Conservation (phyloP, 1,140 invertebrate genomes). For the Protaetia brevitarsis region DNA sequence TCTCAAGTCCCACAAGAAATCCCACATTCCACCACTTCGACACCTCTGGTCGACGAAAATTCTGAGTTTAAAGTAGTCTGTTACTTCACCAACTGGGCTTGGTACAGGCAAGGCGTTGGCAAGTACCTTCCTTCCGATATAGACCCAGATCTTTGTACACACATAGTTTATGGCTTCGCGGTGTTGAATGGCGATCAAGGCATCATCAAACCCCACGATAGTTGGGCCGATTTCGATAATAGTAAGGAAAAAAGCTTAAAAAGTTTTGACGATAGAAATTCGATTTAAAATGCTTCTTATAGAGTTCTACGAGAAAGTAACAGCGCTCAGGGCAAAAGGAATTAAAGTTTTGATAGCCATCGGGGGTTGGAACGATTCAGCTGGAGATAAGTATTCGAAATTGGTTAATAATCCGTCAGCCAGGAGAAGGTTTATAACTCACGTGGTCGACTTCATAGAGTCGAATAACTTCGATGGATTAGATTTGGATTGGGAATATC, state of each 20-base stretch:
- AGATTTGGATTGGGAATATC: slow-evolving; percentile 75
- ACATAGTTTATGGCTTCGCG: slow-evolving; percentile 72
- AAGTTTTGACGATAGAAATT: slow-evolving; percentile 24
- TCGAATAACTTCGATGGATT: slow-evolving; percentile 68
- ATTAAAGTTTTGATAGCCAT: slow-evolving; percentile 68
- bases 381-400: slow-evolving; percentile 62
- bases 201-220: slow-evolving; percentile 64
- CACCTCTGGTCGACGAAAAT: slow-evolving; percentile 35
- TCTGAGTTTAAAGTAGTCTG: slow-evolving; percentile 62
- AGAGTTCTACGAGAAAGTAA: slow-evolving; percentile 61
- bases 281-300: slow-evolving; percentile 29
- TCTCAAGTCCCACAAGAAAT: slow-evolving; percentile 21
- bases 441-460: slow-evolving; percentile 61
- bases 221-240: slow-evolving; percentile 67
- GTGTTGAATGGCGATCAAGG: slow-evolving; percentile 59
- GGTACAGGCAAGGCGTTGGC: slow-evolving; percentile 60
- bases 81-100: slow-evolving; percentile 71
- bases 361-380: slow-evolving; percentile 71
- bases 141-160: slow-evolving; percentile 67
- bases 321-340: slow-evolving; percentile 55
- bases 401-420: slow-evolving; percentile 57
- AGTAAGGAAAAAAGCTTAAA: slow-evolving; percentile 45
- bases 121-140: slow-evolving; percentile 67
- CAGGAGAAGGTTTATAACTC: slow-evolving; percentile 58
- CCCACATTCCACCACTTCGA: slow-evolving; percentile 25